Evolutionary conservation across 2,113 vertebrate genomes (phyloP), one percentile per base, ranked within the genome.

Genomic region (Rhea pennata): DNA sequence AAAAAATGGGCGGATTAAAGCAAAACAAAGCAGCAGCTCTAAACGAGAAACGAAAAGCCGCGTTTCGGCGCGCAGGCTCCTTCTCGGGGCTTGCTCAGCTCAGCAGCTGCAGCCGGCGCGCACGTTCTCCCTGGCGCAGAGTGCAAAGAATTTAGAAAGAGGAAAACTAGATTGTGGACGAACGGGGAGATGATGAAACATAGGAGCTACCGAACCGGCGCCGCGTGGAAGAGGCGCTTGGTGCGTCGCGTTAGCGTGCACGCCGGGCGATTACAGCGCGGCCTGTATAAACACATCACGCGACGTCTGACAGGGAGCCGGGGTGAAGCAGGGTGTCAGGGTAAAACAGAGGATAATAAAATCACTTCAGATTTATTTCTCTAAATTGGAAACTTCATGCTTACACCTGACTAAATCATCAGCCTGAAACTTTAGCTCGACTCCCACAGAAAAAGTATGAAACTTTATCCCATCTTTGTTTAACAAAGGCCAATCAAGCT

Each of bases 401-500:
- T 99, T 99, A 99, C 99, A 99, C 99, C 99, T 99, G 99, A 99
- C 99, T 99, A 99, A 99, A 99, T 99, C 99, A 99, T 99, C 99
- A 99, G 98, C 97, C 98, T 99, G 99, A 99, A 99, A 99, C 98
- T 96, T 98, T 99, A 99, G 99, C 98, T 98, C 84, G 88, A 99
- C 99, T 99, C 99, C 99, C 99, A 99, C 99, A 98, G 99, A 98
- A 99, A 97, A 97, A 98, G 97, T 98, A 98, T 98, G 99, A 99
- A 99, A 99, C 98, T 97, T 95, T 98, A 99, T 98, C 99, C 98
- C 97, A 98, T 98, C 99, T 99, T 99, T 99, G 99, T 99, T 98
- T 99, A 98, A 98, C 98, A 97, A 98, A 98, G 97, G 98, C 98
- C 98, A 98, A 98, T 99, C 98, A 98, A 98, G 98, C 98, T 98